Evolutionary conservation across 2,113 vertebrate genomes (phyloP).

Genomic region (Daubentonia madagascariensis): DNA sequence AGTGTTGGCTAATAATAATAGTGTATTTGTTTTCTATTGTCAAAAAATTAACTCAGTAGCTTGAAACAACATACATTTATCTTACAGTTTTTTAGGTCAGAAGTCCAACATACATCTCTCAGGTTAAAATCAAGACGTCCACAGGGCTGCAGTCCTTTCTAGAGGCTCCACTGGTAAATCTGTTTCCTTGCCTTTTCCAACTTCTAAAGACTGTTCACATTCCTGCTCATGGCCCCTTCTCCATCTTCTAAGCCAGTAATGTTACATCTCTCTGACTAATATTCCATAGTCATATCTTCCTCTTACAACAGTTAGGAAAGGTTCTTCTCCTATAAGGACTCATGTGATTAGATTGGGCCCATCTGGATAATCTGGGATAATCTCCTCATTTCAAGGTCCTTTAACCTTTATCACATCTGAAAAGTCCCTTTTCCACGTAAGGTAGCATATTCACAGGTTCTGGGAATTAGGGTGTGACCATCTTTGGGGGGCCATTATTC

Average conservation of each 20-base stretch:
- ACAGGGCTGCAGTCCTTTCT: neutral
- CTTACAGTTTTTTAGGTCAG: neutral
- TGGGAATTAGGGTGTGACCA: neutral
- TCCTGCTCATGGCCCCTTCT: neutral
- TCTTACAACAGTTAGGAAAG: neutral
- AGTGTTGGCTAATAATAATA: neutral
- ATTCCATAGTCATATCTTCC: neutral
- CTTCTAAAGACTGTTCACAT: too few species aligned
- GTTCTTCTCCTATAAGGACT: neutral
- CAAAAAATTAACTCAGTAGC: neutral
- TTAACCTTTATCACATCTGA: neutral
- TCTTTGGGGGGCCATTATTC: neutral
- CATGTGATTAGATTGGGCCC: neutral
- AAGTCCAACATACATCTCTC: neutral
- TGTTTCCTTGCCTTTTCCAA: neutral
- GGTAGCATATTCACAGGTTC: neutral
- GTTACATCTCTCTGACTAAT: neutral
- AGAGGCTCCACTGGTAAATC: neutral
- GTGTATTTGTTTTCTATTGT: neutral
- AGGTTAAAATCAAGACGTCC: neutral
- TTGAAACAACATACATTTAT: neutral
- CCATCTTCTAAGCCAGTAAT: neutral
- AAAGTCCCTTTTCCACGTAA: neutral
- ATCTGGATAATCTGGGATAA: neutral
- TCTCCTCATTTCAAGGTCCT: neutral